These are phyloP conservation scores for Eublepharis macularius DNA, from an alignment of 2,113 vertebrate species.

Conservation along the genomic window DNA sequence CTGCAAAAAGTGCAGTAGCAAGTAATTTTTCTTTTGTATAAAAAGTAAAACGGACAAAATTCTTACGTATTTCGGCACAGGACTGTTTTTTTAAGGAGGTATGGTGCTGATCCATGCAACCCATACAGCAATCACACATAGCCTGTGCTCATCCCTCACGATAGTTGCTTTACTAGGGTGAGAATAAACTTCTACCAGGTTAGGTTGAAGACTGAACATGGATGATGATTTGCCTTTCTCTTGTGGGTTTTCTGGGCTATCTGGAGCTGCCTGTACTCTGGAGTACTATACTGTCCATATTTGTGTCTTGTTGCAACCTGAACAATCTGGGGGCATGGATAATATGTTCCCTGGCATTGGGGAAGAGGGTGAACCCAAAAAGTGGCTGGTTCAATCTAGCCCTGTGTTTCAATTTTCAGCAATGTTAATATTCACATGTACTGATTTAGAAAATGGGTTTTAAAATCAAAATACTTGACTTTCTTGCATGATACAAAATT, in stretches of 20 bases:
- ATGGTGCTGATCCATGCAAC: not conserved
- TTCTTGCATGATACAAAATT: not conserved
- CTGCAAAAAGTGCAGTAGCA: conserved; percentile 8
- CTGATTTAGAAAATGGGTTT: not conserved
- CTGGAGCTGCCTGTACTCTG: not conserved
- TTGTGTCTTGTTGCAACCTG: not conserved
- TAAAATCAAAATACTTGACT: not conserved
- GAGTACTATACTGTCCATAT: not conserved
- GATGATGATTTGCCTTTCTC: not conserved
- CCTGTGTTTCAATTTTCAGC: not conserved
- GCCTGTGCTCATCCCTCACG: not conserved
- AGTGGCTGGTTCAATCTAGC: not conserved
- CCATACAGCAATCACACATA: not conserved
- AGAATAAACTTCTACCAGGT: not conserved
- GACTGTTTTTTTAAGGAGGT: not conserved
- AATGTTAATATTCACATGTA: not conserved
- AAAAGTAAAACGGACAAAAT: not conserved
- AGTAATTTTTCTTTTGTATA: conserved; percentile 40
- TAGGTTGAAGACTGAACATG: not conserved
- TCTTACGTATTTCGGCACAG: conserved; percentile 15
- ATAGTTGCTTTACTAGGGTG: not conserved
- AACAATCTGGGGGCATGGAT: not conserved
- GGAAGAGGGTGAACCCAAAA: not conserved
- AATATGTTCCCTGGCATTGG: not conserved
- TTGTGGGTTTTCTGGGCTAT: not conserved